Base-by-base conservation (phyloP, 1,140 invertebrate genomes). In the Drosophila pachea region DNA sequence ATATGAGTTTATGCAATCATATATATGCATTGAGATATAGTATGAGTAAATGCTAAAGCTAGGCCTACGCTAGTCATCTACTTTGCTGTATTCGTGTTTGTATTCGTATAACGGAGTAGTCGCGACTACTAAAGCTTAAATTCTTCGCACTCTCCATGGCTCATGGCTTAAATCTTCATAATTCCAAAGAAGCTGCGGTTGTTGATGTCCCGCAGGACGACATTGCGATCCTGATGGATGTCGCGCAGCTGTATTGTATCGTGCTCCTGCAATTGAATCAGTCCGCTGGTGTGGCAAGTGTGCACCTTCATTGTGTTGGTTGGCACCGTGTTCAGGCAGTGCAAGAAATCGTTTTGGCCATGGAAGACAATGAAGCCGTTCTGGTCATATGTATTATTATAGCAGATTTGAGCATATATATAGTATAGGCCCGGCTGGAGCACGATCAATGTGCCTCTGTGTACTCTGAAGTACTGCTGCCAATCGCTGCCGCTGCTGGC, bases 161-260 rank as follows among this genome's bases (percentile, higher is more conserved):
- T 35, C 12, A 29, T 50, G 42, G n/a, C 40, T 43, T 78, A 87
- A 33, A 88, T 48, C 90, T 94, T 95, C 38, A 95, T 91, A 5
- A 95, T 91, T 35, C 95, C 95, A 78, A 95, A 95, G 90, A 95
- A 95, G 73, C 94, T 95, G 84, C 95, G 95, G 52, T 88, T 86
- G 35, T 77, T 88, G 50, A 93, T 92, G 11, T 92, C 91, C 75
- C 94, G 91, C 84, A 95, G 93, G 11, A 95, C 89, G 0, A 93
- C 93, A 78, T 93, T 93, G 54, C 94, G 91, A 58, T 93, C 91
- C 5, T 91, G 90, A 38, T 93, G 93, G 4, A 94, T 91, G 72
- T 95, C 95, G 56, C 92, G 91, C 1, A 96, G 78, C 14, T 92
- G 91, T 4, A 96, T 88, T 31, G 89, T 91, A 82, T 95, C 94